A percentile compares a stretch with the other conserved stretches of the same genome.
phyloP scores from a whole-genome alignment of 1,140 invertebrate species.

The Trinorchestia longiramus region DNA sequence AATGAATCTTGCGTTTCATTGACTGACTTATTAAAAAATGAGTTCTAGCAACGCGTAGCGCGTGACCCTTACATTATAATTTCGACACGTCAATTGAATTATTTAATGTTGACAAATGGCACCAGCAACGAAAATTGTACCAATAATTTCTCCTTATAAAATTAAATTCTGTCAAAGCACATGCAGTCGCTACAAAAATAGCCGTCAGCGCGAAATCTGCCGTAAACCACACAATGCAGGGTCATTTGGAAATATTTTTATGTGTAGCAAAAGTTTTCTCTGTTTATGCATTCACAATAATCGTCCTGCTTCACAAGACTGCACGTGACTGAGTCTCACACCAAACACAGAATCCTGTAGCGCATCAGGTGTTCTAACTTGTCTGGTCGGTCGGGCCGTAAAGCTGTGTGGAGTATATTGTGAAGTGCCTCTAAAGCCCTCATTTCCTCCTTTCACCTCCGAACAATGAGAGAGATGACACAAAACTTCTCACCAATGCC shows the following conservation, averaged over 20 bases:
- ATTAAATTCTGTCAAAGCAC: too few species aligned
- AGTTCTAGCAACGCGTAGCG: too few species aligned
- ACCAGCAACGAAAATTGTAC: too few species aligned
- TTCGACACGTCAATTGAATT: too few species aligned
- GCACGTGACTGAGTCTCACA: background rate
- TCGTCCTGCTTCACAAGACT: background rate
- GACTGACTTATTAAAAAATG: too few species aligned
- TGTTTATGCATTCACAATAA: background rate
- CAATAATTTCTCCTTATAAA: too few species aligned
- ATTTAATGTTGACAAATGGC: too few species aligned
- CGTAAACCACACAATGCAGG: too few species aligned
- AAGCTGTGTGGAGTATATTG: conserved; percentile 36
- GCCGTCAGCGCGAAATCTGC: too few species aligned
- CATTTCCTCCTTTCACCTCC: background rate
- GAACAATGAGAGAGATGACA: conserved; percentile 35
- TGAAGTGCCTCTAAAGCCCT: conserved; percentile 52
- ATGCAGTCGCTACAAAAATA: too few species aligned
- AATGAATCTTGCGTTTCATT: too few species aligned
- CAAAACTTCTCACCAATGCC: conserved; percentile 47
- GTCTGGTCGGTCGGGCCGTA: background rate
- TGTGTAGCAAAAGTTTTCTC: background rate
- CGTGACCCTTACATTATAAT: too few species aligned
- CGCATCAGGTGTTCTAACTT: background rate
- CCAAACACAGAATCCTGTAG: background rate
- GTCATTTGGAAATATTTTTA: background rate